phyloP scores from a whole-genome alignment of 2,113 vertebrate species.

The Pimephales promelas region DNA sequence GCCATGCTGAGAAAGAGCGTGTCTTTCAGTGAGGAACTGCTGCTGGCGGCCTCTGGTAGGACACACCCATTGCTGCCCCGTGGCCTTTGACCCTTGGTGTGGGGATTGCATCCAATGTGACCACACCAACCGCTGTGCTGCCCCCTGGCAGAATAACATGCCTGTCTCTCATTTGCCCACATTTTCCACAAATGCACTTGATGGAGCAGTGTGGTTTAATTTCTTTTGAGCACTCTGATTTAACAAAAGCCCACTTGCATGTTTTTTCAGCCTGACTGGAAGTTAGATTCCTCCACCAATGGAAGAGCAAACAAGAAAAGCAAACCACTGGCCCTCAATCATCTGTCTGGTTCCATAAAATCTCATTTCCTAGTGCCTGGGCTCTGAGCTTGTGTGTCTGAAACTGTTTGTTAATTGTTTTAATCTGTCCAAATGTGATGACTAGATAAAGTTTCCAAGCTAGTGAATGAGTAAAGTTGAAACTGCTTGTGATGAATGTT shows the following conservation, averaged over 20 bases:
- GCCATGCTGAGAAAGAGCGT: constrained; percentile 95
- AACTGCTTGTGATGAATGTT: background rate
- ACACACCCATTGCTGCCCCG: constrained; percentile 70
- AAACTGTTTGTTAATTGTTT: background rate
- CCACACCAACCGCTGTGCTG: constrained; percentile 3
- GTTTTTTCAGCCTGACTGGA: background rate
- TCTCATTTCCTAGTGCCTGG: background rate
- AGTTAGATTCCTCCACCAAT: background rate
- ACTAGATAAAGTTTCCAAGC: background rate
- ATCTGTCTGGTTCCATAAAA: background rate
- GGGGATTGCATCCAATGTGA: constrained; percentile 34
- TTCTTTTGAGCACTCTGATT: constrained; percentile 43
- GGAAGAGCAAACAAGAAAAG: background rate
- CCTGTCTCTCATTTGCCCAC: background rate
- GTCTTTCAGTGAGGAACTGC: constrained; percentile 97
- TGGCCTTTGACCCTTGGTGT: constrained; percentile 27
- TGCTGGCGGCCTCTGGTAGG: constrained; percentile 96
- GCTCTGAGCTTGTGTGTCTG: constrained; percentile 24
- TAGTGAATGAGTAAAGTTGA: background rate
- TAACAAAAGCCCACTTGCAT: constrained; percentile 43
- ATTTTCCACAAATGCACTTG: background rate
- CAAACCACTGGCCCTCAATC: background rate
- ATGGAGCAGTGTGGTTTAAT: constrained; percentile 25
- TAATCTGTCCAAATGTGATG: background rate
- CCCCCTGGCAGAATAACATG: background rate